Base-by-base conservation (phyloP, 2,888 invertebrate genomes). In the Toxonevra muliebris region DNA sequence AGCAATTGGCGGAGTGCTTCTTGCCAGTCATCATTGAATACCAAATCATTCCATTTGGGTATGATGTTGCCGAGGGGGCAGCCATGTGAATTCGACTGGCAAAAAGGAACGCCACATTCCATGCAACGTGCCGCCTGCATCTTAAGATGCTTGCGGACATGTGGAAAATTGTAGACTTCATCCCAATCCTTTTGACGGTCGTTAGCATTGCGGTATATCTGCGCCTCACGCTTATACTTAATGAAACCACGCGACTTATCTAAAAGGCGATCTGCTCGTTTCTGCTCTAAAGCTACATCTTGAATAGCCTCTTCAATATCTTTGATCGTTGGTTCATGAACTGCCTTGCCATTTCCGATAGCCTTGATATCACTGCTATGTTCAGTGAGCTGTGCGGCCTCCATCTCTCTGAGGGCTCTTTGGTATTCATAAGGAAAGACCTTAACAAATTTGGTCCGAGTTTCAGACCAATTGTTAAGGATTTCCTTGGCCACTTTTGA, bases 101-200 rank as follows among this genome's bases (percentile, higher is more conserved):
- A 99, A 88, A 97, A 97, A 10, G 97, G 97, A n/a, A 99, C 97
- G 30, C 98, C 98, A 85, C 98, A 98, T 81, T 98, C 98, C 98
- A 98, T 98, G 82, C 98, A 99, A 54, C 97, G 89, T 0, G 97
- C 96, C 1, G 97, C 96, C 84, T 97, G 97, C 11, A 92, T 89
- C 61, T 92, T 88, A 54, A 99, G 88, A n/a, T 95, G 95, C 83
- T 93, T 93, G 9, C 95, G 90, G 10, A 98, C 95, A 75, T 92
- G 92, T 15, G 88, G 87, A 79, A 91, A 92, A 83, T 96, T 93
- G 87, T 96, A 98, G 73, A 99, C 95, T 87, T 99, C 99, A 73
- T 95, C 92, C 98, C 98, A 99, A 86, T 99, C 98, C 71, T 94
- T 91, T 75, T 94, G 86, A 0, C 99, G 90, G 76, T 92, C 92